Evolutionary conservation across 2,113 vertebrate genomes (phyloP), one percentile per base, ranked within the genome.

Genomic region (Crotalus viridis): DNA sequence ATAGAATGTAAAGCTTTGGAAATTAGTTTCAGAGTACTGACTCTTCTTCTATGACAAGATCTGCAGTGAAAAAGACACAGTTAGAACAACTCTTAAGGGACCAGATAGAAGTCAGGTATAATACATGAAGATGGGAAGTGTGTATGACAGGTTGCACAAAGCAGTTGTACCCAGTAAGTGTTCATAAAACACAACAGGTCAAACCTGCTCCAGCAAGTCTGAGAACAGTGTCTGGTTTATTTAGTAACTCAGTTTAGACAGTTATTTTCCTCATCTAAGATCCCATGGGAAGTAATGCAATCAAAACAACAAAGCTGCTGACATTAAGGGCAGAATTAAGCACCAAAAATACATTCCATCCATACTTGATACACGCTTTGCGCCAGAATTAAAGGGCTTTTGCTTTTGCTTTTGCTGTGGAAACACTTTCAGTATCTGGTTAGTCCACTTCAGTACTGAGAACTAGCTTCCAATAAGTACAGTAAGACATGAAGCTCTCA

Each of bases 1-100:
- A 48, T 52, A 2, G 22, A 89, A n/a, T 0, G 19, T 86, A 7
- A 26, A 56, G 0, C 0, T 3, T 88, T 92, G 91, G 1, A 0
- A 3, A 91, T 59, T 26, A 46, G 3, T 3, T 2, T 81, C 48
- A 48, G 15, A 39, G 87, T 56, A 22, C 90, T 55, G 43, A 39
- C 39, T 33, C 19, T 4, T 33, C 19, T 4, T 9, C 22, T 21
- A 28, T 52, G 28, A 33, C 87, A 39, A 85, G 54, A 43, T 17
- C 51, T 10, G 39, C 19, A 39, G 93, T 43, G 59, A 52, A 91
- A 93, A 51, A 56, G 59, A 22, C 61, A n/a, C 19, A 22, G 22
- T 69, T 88, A 88, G 22, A 90, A 87, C 85, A 92, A 51, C 13
- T 22, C 81, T 13, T 22, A 5, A 54, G 28, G n/a, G 15, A 22